phyloP scores from a whole-genome alignment of 2,888 invertebrate species.

The Euspilapteryx auroguttella region DNA sequence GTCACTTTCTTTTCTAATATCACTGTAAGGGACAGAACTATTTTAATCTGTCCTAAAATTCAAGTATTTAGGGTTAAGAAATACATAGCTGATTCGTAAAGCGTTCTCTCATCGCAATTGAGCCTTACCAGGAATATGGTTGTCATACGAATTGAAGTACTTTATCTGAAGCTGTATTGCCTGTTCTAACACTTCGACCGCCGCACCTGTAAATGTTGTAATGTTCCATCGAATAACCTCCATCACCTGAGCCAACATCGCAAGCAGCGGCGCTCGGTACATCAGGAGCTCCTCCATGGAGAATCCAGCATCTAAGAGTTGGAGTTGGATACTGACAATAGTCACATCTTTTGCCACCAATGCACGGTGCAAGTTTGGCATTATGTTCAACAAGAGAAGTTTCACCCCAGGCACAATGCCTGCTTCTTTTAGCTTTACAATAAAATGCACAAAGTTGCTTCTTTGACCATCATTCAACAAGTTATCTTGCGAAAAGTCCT shows the following conservation, averaged over 20 bases:
- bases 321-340: conserved; percentile 21
- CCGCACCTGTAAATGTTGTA: conserved; percentile 18
- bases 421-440: conserved; percentile 21
- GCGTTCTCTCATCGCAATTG: too few species aligned
- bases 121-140: conserved; percentile 28
- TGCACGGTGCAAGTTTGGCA: conserved; percentile 35
- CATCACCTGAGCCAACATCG: conserved; percentile 37
- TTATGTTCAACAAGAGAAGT: conserved; percentile 29
- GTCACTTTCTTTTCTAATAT: too few species aligned
- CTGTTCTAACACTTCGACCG: conserved; percentile 22
- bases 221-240: conserved; percentile 34
- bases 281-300: conserved; percentile 20
- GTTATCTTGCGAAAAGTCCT: conserved; percentile 16
- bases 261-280: conserved; percentile 38
- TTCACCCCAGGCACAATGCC: conserved; percentile 22
- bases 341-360: conserved; percentile 20
- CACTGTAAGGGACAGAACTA: too few species aligned
- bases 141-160: conserved; percentile 23
- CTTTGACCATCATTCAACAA: conserved; percentile 20
- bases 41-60: too few species aligned
- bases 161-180: conserved; percentile 22
- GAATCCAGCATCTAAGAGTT: conserved; percentile 21
- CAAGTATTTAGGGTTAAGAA: not conserved
- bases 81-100: too few species aligned
- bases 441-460: conserved; percentile 26